Evolutionary conservation across 1,140 invertebrate species (phyloP).

Genomic region (Triops cancriformis): DNA sequence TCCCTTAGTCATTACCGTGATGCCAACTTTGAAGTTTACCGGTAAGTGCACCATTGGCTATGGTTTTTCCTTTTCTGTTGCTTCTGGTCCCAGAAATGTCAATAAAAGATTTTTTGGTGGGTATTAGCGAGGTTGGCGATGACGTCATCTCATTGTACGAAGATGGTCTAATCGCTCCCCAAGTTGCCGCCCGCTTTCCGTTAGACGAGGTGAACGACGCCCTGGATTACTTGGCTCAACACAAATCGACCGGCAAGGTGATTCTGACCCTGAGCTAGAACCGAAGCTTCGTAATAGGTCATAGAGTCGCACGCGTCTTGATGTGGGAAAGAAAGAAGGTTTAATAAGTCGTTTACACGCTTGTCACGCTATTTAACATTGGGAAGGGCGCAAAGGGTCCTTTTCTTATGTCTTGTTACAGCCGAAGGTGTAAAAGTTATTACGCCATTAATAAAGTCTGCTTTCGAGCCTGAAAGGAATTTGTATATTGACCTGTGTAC

Average conservation of each 20-base stretch:
- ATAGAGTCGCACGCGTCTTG: not conserved
- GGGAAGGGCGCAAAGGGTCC: not conserved
- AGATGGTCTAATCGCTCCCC: constrained; percentile 43
- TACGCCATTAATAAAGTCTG: not conserved
- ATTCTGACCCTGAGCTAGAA: constrained; percentile 39
- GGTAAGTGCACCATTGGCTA: constrained; percentile 35
- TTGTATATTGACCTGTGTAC: not conserved
- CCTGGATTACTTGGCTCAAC: constrained; percentile 42
- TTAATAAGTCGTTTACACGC: not conserved
- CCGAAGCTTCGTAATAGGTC: not conserved
- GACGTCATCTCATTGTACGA: constrained; percentile 46
- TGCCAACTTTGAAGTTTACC: constrained; percentile 43
- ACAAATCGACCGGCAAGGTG: constrained; percentile 46
- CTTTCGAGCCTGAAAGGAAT: not conserved
- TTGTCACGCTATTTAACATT: not conserved
- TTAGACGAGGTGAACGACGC: constrained; percentile 45
- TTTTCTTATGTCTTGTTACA: not conserved
- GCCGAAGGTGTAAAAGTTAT: not conserved
- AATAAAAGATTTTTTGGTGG: not conserved
- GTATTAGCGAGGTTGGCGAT: constrained; percentile 39
- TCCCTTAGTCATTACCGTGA: constrained; percentile 45
- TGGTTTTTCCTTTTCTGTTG: constrained; percentile 17
- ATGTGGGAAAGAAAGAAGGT: not conserved
- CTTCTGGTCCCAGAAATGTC: no score
- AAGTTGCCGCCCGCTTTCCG: constrained; percentile 42